Base-by-base conservation (phyloP, 2,797 vertebrate genomes). In the Halcyon smyrnensis region DNA sequence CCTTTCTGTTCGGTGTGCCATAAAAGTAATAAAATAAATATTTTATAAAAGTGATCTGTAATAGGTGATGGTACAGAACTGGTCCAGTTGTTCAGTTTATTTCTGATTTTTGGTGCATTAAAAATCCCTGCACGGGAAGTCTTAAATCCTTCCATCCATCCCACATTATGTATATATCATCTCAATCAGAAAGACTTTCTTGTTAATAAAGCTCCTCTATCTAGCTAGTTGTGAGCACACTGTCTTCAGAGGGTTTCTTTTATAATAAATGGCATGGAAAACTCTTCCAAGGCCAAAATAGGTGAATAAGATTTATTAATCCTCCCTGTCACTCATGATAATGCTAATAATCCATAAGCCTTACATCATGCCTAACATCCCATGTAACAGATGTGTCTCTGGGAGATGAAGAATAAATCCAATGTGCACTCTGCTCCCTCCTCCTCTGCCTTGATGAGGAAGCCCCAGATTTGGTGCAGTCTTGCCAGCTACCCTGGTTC, bases 221-320 rank as follows among this genome's bases (percentile, higher is more conserved):
- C 48, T 57, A 68, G n/a, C 23, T 74, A 25, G 21, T 24, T 77
- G 23, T 48, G 64, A 85, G 28, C 39, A 54, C 46, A 75, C 69
- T 87, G 75, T 48, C 88, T 84, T 90, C 48, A 15, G 59, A 85
- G 12, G 21, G 32, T 59, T 83, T 76, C 45, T 74, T 85, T 75
- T 32, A 43, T 75, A 87, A 79, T 5, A 25, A 54, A 84, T 30
- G 51, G 57, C 59, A 71, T 54, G 90, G 91, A 78, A 90, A 92
- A 93, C 36, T 37, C 71, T 92, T 95, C 75, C 90, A 90, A 89
- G 86, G 64, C 83, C 78, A 65, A 85, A 92, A 41, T 28, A 50
- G 0, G 0, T 50, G 60, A 87, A 75, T 18, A 32, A 90, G 64
- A 65, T 95, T 95, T 95, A 95, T 95, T 95, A 65, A 85, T 37